Conservation (phyloP, 1,140 invertebrate genomes). For the Eriocheir sinensis region DNA sequence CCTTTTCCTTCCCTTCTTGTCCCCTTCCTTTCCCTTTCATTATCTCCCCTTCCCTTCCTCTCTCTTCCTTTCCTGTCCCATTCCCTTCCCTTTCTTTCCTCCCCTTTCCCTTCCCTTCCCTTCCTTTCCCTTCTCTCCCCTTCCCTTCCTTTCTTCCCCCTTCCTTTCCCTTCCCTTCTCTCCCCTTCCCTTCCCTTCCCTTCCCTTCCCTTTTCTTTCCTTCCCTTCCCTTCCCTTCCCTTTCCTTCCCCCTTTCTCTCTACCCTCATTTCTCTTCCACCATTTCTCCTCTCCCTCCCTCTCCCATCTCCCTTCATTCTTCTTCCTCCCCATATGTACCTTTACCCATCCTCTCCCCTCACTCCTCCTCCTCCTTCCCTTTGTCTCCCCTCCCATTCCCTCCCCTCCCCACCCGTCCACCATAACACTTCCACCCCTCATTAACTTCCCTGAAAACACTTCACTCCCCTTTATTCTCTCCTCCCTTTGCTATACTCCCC, state of each 20-base stretch:
- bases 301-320: not conserved
- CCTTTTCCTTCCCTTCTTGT: not conserved
- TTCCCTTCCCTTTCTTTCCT: not conserved
- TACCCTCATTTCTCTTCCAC: not conserved
- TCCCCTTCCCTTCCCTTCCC: slow-evolving; percentile 50
- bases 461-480: not conserved
- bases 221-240: not conserved
- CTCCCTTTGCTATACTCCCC: not conserved
- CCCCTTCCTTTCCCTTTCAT: not conserved
- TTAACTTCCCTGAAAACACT: not conserved
- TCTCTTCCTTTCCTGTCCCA: not conserved
- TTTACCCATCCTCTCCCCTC: not conserved
- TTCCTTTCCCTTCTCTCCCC: not conserved
- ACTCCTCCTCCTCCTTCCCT: not conserved
- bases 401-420: not conserved
- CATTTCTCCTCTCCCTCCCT: not conserved
- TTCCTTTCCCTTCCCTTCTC: slow-evolving; percentile 33
- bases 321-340: not conserved
- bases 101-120: not conserved
- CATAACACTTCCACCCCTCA: not conserved
- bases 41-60: not conserved
- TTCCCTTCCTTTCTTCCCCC: not conserved
- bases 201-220: slow-evolving; percentile 30
- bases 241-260: not conserved
- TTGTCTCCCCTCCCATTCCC: not conserved